Conservation (phyloP, 1,140 invertebrate species). For the Hyposmocoma kahamanoa region DNA sequence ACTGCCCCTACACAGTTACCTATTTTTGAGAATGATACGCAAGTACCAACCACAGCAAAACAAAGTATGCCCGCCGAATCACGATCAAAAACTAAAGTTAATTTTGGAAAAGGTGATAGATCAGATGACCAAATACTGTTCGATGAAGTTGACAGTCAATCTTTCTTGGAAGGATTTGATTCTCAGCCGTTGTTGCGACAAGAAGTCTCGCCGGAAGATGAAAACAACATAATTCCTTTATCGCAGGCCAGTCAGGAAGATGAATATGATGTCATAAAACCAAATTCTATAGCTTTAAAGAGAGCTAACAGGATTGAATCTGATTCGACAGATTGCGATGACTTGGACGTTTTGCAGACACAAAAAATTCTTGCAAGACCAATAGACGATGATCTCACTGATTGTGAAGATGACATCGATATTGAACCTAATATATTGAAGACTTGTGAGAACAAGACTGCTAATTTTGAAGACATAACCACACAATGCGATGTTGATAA, state of each 20-base stretch:
- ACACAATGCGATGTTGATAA: background rate
- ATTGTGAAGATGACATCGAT: conserved; percentile 43
- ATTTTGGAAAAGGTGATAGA: no score
- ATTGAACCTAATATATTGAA: no score
- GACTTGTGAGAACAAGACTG: conserved; percentile 18
- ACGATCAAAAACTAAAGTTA: no score
- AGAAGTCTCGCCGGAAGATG: conserved; percentile 5
- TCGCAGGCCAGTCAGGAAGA: background rate
- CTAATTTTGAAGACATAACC: conserved; percentile 18
- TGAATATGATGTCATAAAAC: background rate
- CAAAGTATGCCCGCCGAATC: no score
- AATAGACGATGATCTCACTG: conserved; percentile 36
- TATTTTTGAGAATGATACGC: no score
- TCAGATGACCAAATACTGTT: conserved; percentile 51
- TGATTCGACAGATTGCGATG: conserved; percentile 47
- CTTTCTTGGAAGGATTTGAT: conserved; percentile 31
- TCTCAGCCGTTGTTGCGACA: conserved; percentile 42
- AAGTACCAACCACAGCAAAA: no score
- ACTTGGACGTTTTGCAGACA: conserved; percentile 33
- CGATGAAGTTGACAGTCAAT: conserved; percentile 42
- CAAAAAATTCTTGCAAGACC: conserved; percentile 25
- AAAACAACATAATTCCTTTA: background rate
- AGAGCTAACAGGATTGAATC: conserved; percentile 13
- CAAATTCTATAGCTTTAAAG: background rate
- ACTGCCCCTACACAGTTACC: no score